These are phyloP conservation scores for Uloborus plumipes DNA, from an alignment of 2,888 invertebrate genomes.

Conservation along the genomic window DNA sequence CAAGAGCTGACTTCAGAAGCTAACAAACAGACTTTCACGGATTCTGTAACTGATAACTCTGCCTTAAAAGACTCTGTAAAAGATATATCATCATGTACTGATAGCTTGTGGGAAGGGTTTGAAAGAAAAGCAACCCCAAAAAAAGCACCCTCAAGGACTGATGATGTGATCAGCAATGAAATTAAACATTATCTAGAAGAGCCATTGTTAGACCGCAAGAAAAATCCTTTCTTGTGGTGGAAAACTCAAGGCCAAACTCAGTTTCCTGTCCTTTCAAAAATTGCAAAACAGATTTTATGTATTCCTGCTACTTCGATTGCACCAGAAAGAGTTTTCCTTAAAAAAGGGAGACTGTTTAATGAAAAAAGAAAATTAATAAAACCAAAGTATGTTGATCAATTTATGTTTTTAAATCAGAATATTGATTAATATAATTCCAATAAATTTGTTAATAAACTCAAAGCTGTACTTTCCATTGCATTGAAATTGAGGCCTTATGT, in stretches of 20 bases:
- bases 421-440: conserved; percentile 35
- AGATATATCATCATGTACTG: conserved; percentile 41
- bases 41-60: conserved; percentile 10
- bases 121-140: conserved; percentile 57
- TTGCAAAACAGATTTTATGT: conserved; percentile 45
- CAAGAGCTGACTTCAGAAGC: conserved; percentile 45
- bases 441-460: not conserved
- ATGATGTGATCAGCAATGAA: conserved; percentile 49
- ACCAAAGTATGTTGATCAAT: conserved; percentile 59
- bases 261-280: conserved; percentile 49
- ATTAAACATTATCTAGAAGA: conserved; percentile 59
- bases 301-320: conserved; percentile 59
- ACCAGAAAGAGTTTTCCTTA: conserved; percentile 56
- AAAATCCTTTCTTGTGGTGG: conserved; percentile 60
- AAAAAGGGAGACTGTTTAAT: conserved; percentile 46
- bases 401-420: conserved; percentile 57
- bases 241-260: conserved; percentile 51
- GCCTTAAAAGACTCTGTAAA: conserved; percentile 14
- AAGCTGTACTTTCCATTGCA: not conserved
- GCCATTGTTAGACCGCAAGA: conserved; percentile 51
- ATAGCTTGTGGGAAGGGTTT: conserved; percentile 61
- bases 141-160: conserved; percentile 38
- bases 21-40: conserved; percentile 25
- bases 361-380: conserved; percentile 42
- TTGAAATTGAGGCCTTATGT: not conserved